Evolutionary conservation across 2,888 invertebrate genomes (phyloP), one percentile per base, ranked within the genome.

Genomic region (Drosophila macrothrix): DNA sequence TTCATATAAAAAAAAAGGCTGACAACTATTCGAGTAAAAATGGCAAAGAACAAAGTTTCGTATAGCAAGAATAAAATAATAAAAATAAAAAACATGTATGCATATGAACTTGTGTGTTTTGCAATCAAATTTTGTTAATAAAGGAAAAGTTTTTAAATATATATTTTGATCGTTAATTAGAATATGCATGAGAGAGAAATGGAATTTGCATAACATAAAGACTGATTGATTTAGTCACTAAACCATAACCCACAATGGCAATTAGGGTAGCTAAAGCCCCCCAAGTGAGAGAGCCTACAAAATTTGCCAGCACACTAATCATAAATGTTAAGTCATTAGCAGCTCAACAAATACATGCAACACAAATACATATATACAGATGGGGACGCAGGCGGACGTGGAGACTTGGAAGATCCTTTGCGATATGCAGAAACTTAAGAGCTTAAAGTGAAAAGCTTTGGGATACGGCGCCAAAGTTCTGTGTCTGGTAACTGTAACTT

Each of bases 221-320:
- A 50, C 65, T 43, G 63, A 79, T 79, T 81, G 82, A 77, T 69
- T 77, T 41, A 50, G 46, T 4, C 46, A n/a, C 28, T 56, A 41
- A 54, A 39, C 46, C 37, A 3, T 41, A 39, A 25, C 33, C 12
- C 50, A 65, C 52, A 52, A 54, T 62, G 67, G 53, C 78, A 89
- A 89, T 78, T 78, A 80, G 69, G 62, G 53, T 50, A 63, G 54
- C 37, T 33, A 67, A 70, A 58, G 58, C 58, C 22, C 61, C 52
- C 43, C 62, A 29, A 62, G 53, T 33, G 61, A 58, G 61, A 55
- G 41, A 75, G 75, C 70, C 83, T 78, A 65, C 72, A 72, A 88
- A 86, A 90, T 85, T 85, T 77, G 88, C 75, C 52, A 37, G 64
- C 43, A 41, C 60, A 70, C 75, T 82, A 90, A 77, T 90, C 85